These are phyloP conservation scores for Trisateles emortualis DNA, from an alignment of 2,888 invertebrate species.

Conservation along the genomic window DNA sequence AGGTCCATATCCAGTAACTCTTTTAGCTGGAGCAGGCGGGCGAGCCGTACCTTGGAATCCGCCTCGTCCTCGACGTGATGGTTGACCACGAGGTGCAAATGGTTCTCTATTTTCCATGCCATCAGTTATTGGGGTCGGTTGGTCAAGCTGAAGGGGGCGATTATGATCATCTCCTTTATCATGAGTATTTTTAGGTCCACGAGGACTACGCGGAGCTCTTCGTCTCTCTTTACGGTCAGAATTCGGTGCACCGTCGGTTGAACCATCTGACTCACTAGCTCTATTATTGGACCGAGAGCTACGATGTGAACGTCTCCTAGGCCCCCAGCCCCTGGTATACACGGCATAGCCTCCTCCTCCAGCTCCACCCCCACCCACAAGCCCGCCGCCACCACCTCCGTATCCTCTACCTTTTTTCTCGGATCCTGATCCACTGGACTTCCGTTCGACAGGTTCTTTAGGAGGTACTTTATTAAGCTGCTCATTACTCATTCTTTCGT, in stretches of 20 bases:
- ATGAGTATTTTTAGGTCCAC: constrained; percentile 86
- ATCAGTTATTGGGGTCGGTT: constrained; percentile 55
- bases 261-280: constrained; percentile 91
- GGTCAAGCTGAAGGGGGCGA: constrained; percentile 58
- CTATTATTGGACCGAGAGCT: constrained; percentile 80
- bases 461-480: constrained; percentile 77
- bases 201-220: constrained; percentile 84
- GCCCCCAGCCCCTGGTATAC: constrained; percentile 82
- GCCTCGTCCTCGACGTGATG: constrained; percentile 94
- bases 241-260: constrained; percentile 90
- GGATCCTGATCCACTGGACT: constrained; percentile 79
- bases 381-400: constrained; percentile 65
- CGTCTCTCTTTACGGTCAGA: constrained; percentile 84
- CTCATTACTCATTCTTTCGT: constrained; percentile 71
- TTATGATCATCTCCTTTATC: constrained; percentile 86
- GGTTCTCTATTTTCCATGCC: constrained; percentile 88
- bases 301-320: constrained; percentile 81
- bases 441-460: constrained; percentile 81
- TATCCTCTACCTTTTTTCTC: constrained; percentile 85
- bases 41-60: constrained; percentile 78
- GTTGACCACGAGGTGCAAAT: constrained; percentile 95
- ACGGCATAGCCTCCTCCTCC: constrained; percentile 66
- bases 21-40: constrained; percentile 85
- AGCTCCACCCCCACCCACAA: constrained; percentile 60
- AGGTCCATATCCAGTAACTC: constrained; percentile 93